Percentiles rank a stretch among this genome's conserved stretches.
These are phyloP conservation scores for Phylloscopus collybita DNA, from an alignment of 2,797 vertebrate species.

Conservation along the genomic window DNA sequence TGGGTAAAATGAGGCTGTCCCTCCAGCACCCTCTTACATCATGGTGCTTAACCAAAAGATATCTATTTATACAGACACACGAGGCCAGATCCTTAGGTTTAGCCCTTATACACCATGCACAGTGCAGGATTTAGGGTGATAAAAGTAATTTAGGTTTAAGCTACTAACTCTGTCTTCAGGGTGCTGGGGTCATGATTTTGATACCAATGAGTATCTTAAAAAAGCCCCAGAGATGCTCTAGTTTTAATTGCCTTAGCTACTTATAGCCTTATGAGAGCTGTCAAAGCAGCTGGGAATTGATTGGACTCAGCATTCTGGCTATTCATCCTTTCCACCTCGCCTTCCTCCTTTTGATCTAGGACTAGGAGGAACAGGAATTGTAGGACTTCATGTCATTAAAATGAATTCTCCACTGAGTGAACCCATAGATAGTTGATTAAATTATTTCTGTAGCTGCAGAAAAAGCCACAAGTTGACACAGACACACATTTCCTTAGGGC, in stretches of 20 bases:
- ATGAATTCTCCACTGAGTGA: background rate
- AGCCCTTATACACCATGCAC: background rate
- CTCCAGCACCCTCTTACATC: background rate
- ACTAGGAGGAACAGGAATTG: background rate
- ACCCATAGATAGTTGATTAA: background rate
- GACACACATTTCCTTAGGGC: background rate
- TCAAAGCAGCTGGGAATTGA: slow-evolving; percentile 28
- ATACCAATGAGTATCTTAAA: background rate
- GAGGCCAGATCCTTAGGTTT: background rate
- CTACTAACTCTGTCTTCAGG: background rate
- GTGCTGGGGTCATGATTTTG: background rate
- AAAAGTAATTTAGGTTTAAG: slow-evolving; percentile 36
- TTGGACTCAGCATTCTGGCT: slow-evolving; percentile 1
- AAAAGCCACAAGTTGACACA: background rate
- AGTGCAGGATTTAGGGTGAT: background rate
- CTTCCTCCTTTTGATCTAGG: background rate
- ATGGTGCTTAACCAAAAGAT: background rate
- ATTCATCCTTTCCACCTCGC: background rate
- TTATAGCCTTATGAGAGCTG: slow-evolving; percentile 9
- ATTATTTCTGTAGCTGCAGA: slow-evolving; percentile 31
- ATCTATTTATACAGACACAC: background rate
- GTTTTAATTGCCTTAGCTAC: slow-evolving; percentile 50
- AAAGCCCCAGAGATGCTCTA: slow-evolving; percentile 12
- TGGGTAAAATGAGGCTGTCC: background rate
- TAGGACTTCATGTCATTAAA: background rate